Evolutionary conservation across 2,888 invertebrate species (phyloP).

Genomic region (Strigamia maritima): DNA sequence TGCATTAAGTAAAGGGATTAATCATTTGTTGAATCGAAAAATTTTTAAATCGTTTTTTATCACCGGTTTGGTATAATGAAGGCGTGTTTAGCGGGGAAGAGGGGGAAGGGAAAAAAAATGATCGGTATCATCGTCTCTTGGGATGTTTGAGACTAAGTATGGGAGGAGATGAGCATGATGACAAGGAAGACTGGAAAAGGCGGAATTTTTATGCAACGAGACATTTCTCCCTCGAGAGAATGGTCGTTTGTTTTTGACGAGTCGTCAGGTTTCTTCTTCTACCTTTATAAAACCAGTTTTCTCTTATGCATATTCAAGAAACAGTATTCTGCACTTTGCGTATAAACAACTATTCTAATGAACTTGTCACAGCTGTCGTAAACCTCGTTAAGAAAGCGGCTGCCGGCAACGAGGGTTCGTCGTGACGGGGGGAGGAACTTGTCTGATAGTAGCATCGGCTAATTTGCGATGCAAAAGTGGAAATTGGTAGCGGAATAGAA

Average conservation of each 20-base stretch:
- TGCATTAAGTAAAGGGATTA: not conserved
- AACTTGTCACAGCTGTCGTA: constrained; percentile 6
- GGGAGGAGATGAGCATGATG: not conserved
- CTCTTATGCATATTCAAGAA: not conserved
- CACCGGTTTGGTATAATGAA: not conserved
- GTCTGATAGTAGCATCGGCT: not conserved
- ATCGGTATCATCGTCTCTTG: constrained; percentile 4
- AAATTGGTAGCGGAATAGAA: not conserved
- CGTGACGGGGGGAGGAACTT: not conserved
- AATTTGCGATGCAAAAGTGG: constrained; percentile 9
- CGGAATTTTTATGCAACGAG: not conserved
- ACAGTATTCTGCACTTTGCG: not conserved
- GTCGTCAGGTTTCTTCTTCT: not conserved
- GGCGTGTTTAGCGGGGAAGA: not conserved
- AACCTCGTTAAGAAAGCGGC: not conserved
- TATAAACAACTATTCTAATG: constrained; percentile 9
- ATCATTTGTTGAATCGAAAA: not conserved
- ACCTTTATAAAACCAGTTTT: not conserved
- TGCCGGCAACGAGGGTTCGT: not conserved
- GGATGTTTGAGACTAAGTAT: not conserved
- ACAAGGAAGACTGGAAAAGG: not conserved
- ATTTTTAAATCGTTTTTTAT: not conserved
- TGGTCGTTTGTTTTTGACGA: not conserved
- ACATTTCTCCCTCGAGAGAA: not conserved
- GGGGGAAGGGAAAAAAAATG: not conserved